Percentiles rank a stretch among this genome's conserved stretches.
phyloP scores from a whole-genome alignment of 2,113 vertebrate genomes.

The Tyto alba region DNA sequence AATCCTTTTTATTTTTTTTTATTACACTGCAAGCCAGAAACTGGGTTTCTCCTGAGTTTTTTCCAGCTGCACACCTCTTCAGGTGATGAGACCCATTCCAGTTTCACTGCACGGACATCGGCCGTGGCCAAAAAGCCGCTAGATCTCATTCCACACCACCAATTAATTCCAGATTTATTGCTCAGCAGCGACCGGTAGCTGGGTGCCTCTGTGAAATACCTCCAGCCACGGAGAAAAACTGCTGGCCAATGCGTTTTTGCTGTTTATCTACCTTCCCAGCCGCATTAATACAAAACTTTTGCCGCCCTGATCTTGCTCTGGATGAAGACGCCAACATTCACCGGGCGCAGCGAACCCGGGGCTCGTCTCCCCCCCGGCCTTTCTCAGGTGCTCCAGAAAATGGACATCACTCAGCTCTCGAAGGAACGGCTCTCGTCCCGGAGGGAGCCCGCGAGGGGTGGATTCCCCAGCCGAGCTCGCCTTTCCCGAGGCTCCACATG shows the following conservation, averaged over 20 bases:
- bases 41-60: neutral
- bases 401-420: fast-evolving
- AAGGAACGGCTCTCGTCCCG: too few species aligned
- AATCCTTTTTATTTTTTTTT: too few species aligned
- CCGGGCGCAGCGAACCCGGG: too few species aligned
- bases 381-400: neutral
- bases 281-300: too few species aligned
- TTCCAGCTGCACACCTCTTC: fast-evolving
- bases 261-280: neutral
- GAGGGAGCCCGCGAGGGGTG: neutral
- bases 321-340: fast-evolving
- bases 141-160: neutral
- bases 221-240: fast-evolving
- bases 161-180: neutral
- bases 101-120: fast-evolving
- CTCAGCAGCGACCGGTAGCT: fast-evolving
- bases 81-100: fast-evolving
- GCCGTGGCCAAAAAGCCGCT: neutral
- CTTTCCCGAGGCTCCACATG: neutral
- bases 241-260: fast-evolving
- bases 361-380: neutral
- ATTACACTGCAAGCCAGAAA: too few species aligned
- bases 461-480: neutral
- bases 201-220: neutral
- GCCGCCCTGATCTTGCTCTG: neutral